Percentiles rank a stretch among this genome's conserved stretches.
Evolutionary conservation across 1,140 invertebrate genomes (phyloP).

Genomic region (Acromyrmex heyeri): DNA sequence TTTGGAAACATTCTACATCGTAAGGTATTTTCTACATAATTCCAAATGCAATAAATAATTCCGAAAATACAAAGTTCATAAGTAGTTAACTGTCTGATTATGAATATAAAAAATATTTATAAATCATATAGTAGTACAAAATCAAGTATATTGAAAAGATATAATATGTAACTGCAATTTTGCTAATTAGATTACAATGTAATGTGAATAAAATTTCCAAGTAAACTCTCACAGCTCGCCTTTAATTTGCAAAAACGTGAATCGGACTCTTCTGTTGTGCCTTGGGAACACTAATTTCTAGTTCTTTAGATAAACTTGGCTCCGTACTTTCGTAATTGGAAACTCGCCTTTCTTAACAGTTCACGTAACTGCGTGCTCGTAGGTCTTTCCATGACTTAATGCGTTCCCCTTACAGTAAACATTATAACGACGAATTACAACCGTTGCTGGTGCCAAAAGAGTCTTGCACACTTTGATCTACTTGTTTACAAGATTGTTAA

Average conservation of each 20-base stretch:
- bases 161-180: not conserved
- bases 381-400: conserved; percentile 28
- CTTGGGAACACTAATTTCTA: conserved; percentile 38
- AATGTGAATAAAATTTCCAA: conserved; percentile 11
- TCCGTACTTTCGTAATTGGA: conserved; percentile 43
- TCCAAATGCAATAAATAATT: not conserved
- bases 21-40: not conserved
- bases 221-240: not conserved
- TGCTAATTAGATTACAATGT: not conserved
- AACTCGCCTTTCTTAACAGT: conserved; percentile 50
- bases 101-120: not conserved
- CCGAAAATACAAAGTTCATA: not conserved
- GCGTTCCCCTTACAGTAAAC: conserved; percentile 15
- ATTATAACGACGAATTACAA: conserved; percentile 48
- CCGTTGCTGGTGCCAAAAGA: conserved; percentile 11
- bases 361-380: conserved; percentile 31
- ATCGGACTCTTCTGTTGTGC: not conserved
- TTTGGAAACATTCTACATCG: too few species aligned
- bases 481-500: conserved; percentile 42
- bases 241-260: conserved; percentile 52
- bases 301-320: conserved; percentile 49
- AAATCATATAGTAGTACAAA: not conserved
- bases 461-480: conserved; percentile 25
- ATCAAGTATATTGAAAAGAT: not conserved
- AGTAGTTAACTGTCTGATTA: not conserved